These are phyloP conservation scores for Xanthostigma xanthostigma DNA, from an alignment of 2,888 invertebrate species.

Conservation along the genomic window DNA sequence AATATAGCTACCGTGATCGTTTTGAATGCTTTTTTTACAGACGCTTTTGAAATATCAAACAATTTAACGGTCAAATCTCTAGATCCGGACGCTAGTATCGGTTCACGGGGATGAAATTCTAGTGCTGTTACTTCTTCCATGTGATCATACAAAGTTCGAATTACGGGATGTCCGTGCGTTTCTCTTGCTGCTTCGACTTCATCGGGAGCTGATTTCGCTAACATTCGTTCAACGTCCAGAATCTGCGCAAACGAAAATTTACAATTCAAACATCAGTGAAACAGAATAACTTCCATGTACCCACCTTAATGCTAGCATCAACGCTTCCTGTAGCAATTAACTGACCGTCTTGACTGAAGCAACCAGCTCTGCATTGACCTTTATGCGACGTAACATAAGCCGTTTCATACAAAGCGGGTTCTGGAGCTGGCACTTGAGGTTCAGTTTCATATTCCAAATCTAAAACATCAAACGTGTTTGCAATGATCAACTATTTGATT, in stretches of 20 bases:
- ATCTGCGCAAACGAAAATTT: constrained; percentile 38
- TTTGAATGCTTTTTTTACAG: constrained; percentile 93
- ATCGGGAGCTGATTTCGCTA: constrained; percentile 92
- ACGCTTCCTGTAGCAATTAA: constrained; percentile 96
- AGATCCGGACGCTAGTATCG: constrained; percentile 88
- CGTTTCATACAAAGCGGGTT: constrained; percentile 95
- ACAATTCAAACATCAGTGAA: constrained; percentile 4
- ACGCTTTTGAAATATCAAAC: constrained; percentile 96
- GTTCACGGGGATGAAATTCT: constrained; percentile 92
- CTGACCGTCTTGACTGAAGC: constrained; percentile 89
- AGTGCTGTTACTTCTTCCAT: constrained; percentile 93
- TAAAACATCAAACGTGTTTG: constrained; percentile 17
- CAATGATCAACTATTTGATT: constrained; percentile 2
- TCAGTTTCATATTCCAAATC: constrained; percentile 97
- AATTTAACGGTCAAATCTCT: constrained; percentile 88
- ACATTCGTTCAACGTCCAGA: constrained; percentile 95
- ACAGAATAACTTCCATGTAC: neutral
- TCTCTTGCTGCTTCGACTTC: constrained; percentile 69
- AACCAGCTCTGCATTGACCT: constrained; percentile 87
- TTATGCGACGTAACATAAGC: constrained; percentile 98
- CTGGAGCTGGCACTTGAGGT: constrained; percentile 81
- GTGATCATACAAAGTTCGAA: constrained; percentile 93
- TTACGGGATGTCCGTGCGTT: constrained; percentile 94
- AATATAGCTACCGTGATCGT: constrained; percentile 60
- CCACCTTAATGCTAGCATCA: constrained; percentile 91